These are phyloP conservation scores for Meandrina meandrites DNA, from an alignment of 92 coral and sea anemone species.

Conservation along the genomic window DNA sequence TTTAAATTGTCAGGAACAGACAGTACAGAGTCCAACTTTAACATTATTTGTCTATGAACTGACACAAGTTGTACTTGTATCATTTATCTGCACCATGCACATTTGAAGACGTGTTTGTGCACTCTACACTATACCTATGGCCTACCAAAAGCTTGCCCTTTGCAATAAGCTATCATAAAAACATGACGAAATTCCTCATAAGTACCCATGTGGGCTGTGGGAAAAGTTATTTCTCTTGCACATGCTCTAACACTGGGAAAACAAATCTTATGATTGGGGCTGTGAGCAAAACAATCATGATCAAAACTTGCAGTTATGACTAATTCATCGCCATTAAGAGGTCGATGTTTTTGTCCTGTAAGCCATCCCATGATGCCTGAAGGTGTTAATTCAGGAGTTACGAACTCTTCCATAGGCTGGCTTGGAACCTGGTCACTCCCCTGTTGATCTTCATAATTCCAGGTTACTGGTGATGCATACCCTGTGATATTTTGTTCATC, in stretches of 20 bases:
- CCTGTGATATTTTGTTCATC: slow-evolving; percentile 49
- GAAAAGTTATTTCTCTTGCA: slow-evolving; percentile 40
- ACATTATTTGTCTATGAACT: neutral
- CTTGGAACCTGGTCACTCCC: neutral
- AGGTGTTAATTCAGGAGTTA: slow-evolving; percentile 44
- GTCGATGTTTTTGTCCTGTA: slow-evolving; percentile 53
- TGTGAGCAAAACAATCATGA: slow-evolving; percentile 49
- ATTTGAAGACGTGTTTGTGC: no score
- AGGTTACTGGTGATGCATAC: slow-evolving; percentile 45
- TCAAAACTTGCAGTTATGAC: slow-evolving; percentile 51
- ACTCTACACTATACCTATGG: slow-evolving; percentile 18
- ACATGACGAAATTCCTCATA: slow-evolving; percentile 24
- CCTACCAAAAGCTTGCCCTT: slow-evolving; percentile 52
- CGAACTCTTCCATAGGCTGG: slow-evolving; percentile 10
- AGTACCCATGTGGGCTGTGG: slow-evolving; percentile 36
- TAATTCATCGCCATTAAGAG: slow-evolving; percentile 19
- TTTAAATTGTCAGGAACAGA: no score
- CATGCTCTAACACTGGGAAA: slow-evolving; percentile 43
- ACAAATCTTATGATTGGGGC: slow-evolving; percentile 50
- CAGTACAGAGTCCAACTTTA: no score
- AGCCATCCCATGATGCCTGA: slow-evolving; percentile 57
- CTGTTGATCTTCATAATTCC: slow-evolving; percentile 18
- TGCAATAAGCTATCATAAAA: slow-evolving; percentile 46
- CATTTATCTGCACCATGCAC: no score
- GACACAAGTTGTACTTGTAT: no score